Evolutionary conservation across 2,113 vertebrate species (phyloP).

Genomic region (Setophaga coronata): DNA sequence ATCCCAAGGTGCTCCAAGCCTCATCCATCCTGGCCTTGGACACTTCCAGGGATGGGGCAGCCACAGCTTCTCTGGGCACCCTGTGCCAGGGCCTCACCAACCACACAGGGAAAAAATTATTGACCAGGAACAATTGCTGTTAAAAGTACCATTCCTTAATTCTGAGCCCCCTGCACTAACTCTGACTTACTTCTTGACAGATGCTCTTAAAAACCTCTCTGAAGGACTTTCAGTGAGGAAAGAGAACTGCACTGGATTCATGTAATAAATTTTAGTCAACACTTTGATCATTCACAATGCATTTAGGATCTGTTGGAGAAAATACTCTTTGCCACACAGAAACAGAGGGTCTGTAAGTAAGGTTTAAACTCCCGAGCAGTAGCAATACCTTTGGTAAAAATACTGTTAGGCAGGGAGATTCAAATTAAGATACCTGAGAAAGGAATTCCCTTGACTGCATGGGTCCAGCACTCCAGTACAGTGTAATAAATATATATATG

Average conservation of each 20-base stretch:
- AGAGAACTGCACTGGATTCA: accelerated
- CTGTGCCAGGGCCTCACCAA: not conserved
- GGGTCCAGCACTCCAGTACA: not conserved
- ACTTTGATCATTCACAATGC: not conserved
- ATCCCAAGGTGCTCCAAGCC: not conserved
- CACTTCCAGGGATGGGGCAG: not conserved
- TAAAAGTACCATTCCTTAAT: not conserved
- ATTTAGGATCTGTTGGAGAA: not conserved
- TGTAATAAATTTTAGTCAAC: not conserved
- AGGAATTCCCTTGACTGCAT: not conserved
- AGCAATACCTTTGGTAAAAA: not conserved
- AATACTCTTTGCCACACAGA: not conserved
- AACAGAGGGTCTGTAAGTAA: not conserved
- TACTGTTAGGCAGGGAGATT: not conserved
- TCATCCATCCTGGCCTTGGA: accelerated
- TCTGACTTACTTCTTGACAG: not conserved
- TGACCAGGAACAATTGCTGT: not conserved
- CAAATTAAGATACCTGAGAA: not conserved
- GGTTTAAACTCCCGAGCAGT: not conserved
- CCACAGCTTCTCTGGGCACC: not conserved
- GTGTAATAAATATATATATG: not conserved
- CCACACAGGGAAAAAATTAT: not conserved
- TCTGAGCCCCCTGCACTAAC: not conserved
- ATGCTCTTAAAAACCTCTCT: not conserved
- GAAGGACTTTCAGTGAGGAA: not conserved